A percentile compares a stretch with the other conserved stretches of the same genome.
phyloP scores from a whole-genome alignment of 2,797 vertebrate genomes.

The Chelonia mydas region DNA sequence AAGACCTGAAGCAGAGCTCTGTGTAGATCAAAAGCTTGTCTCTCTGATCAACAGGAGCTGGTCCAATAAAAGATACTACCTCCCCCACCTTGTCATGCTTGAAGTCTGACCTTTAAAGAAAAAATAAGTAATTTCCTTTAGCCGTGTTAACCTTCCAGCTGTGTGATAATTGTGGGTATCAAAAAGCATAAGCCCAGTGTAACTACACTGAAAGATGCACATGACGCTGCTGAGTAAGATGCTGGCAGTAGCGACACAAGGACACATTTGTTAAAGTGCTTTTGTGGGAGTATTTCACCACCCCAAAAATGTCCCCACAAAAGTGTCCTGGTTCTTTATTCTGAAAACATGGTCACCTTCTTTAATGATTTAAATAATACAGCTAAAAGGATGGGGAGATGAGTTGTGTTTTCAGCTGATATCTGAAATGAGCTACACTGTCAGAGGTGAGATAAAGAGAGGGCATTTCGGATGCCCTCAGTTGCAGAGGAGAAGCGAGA shows the following conservation, averaged over 20 bases:
- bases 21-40: neutral
- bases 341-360: neutral
- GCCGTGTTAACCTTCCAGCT: neutral
- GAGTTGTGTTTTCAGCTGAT: neutral
- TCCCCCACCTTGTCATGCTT: neutral
- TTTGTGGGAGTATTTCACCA: neutral
- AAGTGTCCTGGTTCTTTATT: neutral
- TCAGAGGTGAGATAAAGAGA: rapidly evolving
- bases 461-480: neutral
- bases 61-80: neutral
- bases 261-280: neutral
- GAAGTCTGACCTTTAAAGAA: neutral
- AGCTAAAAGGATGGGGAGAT: neutral
- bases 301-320: neutral
- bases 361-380: neutral
- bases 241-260: neutral
- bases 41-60: neutral
- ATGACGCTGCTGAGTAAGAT: neutral
- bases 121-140: neutral
- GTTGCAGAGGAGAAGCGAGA: neutral
- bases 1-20: neutral
- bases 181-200: neutral
- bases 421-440: neutral
- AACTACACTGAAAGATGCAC: neutral
- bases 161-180: rapidly evolving